These are phyloP conservation scores for Chrysina gloriosa DNA, from an alignment of 2,888 invertebrate genomes.

Conservation along the genomic window DNA sequence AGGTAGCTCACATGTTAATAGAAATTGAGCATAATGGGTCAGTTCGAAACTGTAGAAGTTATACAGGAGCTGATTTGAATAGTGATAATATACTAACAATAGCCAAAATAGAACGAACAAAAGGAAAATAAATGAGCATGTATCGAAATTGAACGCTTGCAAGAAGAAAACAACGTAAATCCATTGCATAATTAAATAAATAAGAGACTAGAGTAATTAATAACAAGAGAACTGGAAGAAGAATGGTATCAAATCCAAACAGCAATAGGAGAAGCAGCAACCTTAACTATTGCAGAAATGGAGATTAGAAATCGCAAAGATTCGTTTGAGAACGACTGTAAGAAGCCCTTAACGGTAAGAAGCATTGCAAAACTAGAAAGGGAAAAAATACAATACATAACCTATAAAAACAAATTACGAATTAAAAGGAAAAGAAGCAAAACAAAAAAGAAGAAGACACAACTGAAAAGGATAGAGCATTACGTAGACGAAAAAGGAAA, in stretches of 20 bases:
- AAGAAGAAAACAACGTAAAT: too few relatives aligned
- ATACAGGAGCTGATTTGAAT: constrained; percentile 8
- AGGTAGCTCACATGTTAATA: not conserved
- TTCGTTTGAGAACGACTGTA: not conserved
- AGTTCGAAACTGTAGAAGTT: not conserved
- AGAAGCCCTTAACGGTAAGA: not conserved
- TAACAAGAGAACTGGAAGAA: not conserved
- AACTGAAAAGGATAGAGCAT: not conserved
- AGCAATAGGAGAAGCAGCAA: not conserved
- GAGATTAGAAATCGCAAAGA: not conserved
- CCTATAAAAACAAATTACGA: too few relatives aligned
- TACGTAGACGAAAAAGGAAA: not conserved
- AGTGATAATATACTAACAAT: not conserved
- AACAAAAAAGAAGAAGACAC: not conserved
- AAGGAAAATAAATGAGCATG: not conserved
- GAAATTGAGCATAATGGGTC: not conserved
- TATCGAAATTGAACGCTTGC: not conserved
- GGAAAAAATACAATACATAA: too few relatives aligned
- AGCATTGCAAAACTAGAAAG: not conserved
- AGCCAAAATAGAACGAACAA: not conserved
- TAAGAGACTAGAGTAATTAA: not conserved
- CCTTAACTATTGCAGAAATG: not conserved
- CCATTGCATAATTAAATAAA: too few relatives aligned
- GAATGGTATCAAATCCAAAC: not conserved
- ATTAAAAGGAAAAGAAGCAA: not conserved